Evolutionary conservation across 2,888 invertebrate genomes (phyloP).

Genomic region (Sympetrum striolatum): DNA sequence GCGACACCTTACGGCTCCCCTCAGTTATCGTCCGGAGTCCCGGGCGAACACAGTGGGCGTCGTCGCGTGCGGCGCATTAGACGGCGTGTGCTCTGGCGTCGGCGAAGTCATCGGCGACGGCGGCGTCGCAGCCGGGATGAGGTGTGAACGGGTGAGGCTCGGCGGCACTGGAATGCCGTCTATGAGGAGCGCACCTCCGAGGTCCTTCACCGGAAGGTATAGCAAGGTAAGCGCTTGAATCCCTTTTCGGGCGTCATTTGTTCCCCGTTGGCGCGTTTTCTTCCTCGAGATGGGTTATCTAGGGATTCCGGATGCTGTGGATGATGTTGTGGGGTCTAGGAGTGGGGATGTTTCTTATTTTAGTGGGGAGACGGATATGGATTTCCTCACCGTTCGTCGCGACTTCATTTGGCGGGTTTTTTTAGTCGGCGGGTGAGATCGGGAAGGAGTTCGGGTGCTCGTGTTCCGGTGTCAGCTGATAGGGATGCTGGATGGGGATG

Average conservation of each 20-base stretch:
- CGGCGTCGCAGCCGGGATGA: not conserved
- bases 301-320: not conserved
- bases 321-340: too few species aligned
- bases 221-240: not conserved
- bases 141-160: not conserved
- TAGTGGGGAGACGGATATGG: too few species aligned
- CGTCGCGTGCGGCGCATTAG: not conserved
- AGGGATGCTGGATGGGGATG: too few species aligned
- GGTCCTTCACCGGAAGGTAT: constrained; percentile 26
- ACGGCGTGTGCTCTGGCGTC: not conserved
- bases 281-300: not conserved
- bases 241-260: not conserved
- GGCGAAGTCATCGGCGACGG: not conserved
- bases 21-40: not conserved
- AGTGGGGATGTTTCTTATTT: too few species aligned
- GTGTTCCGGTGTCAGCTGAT: too few species aligned
- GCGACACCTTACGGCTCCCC: not conserved
- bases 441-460: too few species aligned
- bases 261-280: too few species aligned
- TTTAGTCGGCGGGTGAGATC: too few species aligned
- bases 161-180: not conserved
- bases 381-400: not conserved
- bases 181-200: constrained; percentile 5
- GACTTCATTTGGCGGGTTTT: too few species aligned
- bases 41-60: not conserved